These are phyloP conservation scores for Styela clava DNA, from an alignment of 23 tunicate species.

Conservation along the genomic window DNA sequence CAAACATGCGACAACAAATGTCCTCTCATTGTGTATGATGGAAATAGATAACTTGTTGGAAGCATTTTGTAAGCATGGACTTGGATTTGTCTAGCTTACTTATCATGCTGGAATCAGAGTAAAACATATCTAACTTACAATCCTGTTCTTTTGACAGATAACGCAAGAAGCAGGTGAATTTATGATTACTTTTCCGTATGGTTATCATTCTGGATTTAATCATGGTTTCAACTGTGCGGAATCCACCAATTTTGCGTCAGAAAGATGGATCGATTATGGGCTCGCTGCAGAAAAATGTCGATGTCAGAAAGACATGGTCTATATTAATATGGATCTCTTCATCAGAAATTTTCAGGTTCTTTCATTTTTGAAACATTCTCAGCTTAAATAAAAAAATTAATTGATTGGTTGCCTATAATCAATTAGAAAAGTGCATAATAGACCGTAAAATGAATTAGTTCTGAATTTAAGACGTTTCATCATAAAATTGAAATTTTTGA, in stretches of 20 bases:
- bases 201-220: conserved; percentile 97
- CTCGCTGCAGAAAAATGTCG: conserved; percentile 66
- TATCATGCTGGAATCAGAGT: no score
- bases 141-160: conserved; percentile 29
- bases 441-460: not conserved
- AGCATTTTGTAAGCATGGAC: no score
- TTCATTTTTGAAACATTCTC: not conserved
- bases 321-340: conserved; percentile 86
- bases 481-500: no score
- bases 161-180: conserved; percentile 95
- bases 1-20: no score
- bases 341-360: conserved; percentile 71
- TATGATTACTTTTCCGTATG: conserved; percentile 96
- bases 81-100: no score
- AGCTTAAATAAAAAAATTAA: not conserved
- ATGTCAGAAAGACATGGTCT: conserved; percentile 74
- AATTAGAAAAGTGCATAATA: no score
- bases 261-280: conserved; percentile 89
- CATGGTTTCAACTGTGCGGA: conserved; percentile 97
- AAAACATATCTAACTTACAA: no score
- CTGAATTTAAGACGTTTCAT: no score
- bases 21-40: no score
- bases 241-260: conserved; percentile 89
- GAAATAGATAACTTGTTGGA: no score
- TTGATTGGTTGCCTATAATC: not conserved